These are phyloP conservation scores for Scaptomyza hsui DNA, from an alignment of 1,140 invertebrate genomes.

Conservation along the genomic window DNA sequence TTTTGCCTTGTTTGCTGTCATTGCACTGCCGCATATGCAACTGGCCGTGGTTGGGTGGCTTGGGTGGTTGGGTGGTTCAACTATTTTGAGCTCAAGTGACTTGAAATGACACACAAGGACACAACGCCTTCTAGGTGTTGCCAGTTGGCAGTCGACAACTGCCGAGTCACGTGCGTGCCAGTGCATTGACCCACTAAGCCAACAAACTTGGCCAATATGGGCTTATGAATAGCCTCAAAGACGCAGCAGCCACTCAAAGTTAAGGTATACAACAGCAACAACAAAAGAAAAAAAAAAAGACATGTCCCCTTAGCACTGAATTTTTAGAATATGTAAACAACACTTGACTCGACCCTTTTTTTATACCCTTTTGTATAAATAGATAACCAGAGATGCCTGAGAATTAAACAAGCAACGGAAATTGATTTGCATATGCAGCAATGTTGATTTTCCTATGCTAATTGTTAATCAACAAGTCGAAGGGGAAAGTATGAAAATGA, in stretches of 20 bases:
- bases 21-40: constrained; percentile 49
- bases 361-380: neutral
- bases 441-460: constrained; percentile 30
- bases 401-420: constrained; percentile 7
- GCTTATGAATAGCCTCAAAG: constrained; percentile 49
- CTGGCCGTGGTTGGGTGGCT: neutral
- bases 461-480: constrained; percentile 42
- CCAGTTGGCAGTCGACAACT: constrained; percentile 24
- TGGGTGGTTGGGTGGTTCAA: constrained; percentile 28
- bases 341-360: constrained; percentile 7
- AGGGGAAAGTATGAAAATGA: neutral
- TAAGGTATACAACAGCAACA: constrained; percentile 1
- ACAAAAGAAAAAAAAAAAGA: neutral
- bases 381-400: constrained; percentile 4
- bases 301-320: neutral
- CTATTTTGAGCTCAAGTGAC: constrained; percentile 74
- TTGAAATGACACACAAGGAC: constrained; percentile 77
- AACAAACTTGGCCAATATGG: constrained; percentile 46
- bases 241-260: constrained; percentile 27
- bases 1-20: constrained; percentile 56
- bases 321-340: constrained; percentile 23
- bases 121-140: constrained; percentile 48
- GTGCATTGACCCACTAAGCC: constrained; percentile 68
- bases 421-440: constrained; percentile 10
- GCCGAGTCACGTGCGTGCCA: constrained; percentile 67